A percentile compares a stretch with the other conserved stretches of the same genome.
Evolutionary conservation across 2,888 invertebrate genomes (phyloP).

Genomic region (Leptinotarsa haldemani): DNA sequence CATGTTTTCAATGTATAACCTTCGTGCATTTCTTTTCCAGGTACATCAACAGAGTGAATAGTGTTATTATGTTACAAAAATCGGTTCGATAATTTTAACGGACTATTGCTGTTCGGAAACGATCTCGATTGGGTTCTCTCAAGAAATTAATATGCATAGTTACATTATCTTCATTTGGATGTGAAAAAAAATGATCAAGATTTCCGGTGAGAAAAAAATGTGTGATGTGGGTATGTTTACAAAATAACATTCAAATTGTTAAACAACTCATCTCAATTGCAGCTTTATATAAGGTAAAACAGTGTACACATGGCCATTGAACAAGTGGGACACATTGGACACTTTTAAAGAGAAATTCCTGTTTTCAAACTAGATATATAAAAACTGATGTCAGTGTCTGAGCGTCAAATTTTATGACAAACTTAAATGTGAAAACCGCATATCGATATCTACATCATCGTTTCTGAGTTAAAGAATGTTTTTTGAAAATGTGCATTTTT

Average conservation of each 20-base stretch:
- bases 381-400: no score
- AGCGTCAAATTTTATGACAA: no score
- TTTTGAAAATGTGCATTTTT: no score
- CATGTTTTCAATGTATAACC: constrained; percentile 5
- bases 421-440: no score
- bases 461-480: no score
- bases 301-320: no score
- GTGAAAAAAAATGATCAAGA: neutral
- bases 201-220: neutral
- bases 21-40: constrained; percentile 8
- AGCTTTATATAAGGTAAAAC: constrained; percentile 17
- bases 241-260: constrained; percentile 61
- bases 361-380: no score
- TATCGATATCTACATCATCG: no score
- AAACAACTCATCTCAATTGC: constrained; percentile 49
- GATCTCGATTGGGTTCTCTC: constrained; percentile 39
- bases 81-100: constrained; percentile 1
- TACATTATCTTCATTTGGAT: neutral
- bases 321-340: no score
- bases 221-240: constrained; percentile 41
- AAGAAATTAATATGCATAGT: constrained; percentile 48
- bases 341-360: no score
- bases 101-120: neutral
- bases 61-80: constrained; percentile 4
- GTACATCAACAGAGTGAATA: neutral